Conservation (phyloP, 1,140 invertebrate genomes). For the Gonatopus flavifemur region DNA sequence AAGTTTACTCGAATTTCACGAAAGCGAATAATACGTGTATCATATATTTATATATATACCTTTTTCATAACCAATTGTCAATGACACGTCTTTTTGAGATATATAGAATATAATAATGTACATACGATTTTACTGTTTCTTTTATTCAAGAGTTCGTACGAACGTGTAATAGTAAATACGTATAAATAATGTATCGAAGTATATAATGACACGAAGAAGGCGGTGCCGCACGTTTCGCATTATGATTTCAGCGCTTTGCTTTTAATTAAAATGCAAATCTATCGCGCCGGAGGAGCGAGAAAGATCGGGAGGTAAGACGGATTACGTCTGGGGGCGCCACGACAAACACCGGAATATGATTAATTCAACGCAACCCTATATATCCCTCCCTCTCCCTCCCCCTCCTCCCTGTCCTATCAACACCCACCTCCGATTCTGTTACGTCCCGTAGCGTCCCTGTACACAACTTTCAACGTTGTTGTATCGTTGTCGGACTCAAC, state of each 20-base stretch:
- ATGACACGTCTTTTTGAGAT: too few species aligned
- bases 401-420: not conserved
- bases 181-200: too few species aligned
- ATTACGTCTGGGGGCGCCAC: slow-evolving; percentile 56
- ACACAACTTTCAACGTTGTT: not conserved
- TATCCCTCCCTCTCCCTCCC: not conserved
- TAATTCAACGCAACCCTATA: slow-evolving; percentile 56
- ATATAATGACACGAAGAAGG: slow-evolving; percentile 39
- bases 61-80: too few species aligned
- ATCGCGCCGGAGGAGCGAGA: slow-evolving; percentile 55
- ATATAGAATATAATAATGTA: too few species aligned
- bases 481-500: too few species aligned
- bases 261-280: slow-evolving; percentile 70
- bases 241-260: slow-evolving; percentile 65
- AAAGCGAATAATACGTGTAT: too few species aligned
- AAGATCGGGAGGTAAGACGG: slow-evolving; percentile 58
- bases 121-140: too few species aligned
- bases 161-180: too few species aligned
- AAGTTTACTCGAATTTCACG: too few species aligned
- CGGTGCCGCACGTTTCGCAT: slow-evolving; percentile 58
- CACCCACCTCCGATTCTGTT: not conserved
- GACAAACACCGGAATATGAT: slow-evolving; percentile 60
- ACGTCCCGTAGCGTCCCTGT: not conserved
- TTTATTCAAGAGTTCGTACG: too few species aligned
- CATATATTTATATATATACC: too few species aligned